These are phyloP conservation scores for Oscheius onirici DNA, from an alignment of 2,888 invertebrate genomes.

Conservation along the genomic window DNA sequence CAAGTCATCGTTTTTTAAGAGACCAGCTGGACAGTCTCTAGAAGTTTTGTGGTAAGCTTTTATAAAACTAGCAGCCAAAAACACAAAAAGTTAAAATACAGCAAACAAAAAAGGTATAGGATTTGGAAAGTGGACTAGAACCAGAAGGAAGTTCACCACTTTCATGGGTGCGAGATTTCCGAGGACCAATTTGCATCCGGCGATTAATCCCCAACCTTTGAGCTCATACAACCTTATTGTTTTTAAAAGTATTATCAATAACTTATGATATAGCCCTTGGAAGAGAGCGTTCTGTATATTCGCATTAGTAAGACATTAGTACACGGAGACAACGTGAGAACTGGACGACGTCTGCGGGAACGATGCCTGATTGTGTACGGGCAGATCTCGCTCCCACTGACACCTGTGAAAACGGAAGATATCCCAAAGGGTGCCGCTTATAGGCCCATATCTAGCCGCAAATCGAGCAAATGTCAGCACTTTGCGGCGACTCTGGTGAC, in stretches of 20 bases:
- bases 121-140: too few relatives aligned
- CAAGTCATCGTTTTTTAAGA: too few relatives aligned
- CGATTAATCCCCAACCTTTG: slow-evolving; percentile 6
- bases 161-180: slow-evolving; percentile 7
- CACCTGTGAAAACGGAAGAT: slow-evolving; percentile 20
- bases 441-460: slow-evolving; percentile 24
- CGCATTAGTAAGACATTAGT: too few relatives aligned
- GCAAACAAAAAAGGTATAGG: too few relatives aligned
- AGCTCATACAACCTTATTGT: neutral
- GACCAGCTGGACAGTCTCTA: too few relatives aligned
- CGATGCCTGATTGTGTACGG: neutral
- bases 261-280: too few relatives aligned
- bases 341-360: neutral
- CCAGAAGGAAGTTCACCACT: neutral
- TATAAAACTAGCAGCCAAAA: too few relatives aligned
- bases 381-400: slow-evolving; percentile 1
- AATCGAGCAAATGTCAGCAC: slow-evolving; percentile 35
- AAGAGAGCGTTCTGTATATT: too few relatives aligned
- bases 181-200: slow-evolving; percentile 18
- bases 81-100: too few relatives aligned
- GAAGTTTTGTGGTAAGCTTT: too few relatives aligned
- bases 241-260: neutral
- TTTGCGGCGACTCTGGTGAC: slow-evolving; percentile 30
- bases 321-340: neutral
- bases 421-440: slow-evolving; percentile 29